Evolutionary conservation across 2,888 invertebrate genomes (phyloP), one percentile per base, ranked within the genome.

Genomic region (Odontothrips loti): DNA sequence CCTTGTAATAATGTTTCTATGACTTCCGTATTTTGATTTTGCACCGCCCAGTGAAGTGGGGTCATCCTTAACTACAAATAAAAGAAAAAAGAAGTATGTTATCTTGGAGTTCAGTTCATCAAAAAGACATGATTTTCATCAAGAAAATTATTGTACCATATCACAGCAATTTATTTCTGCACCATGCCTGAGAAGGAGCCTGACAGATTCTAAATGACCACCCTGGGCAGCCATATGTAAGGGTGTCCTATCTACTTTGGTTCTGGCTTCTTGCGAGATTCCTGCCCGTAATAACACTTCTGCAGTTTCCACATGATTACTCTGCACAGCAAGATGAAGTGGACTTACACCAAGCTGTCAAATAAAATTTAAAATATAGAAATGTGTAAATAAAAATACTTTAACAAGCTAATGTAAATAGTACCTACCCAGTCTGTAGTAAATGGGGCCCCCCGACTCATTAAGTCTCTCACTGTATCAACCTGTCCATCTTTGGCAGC

Each of bases 1-100:
- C 91, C 89, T 82, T 91, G 90, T 80, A 97, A 87, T 83, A 98
- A 89, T 83, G 91, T 86, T 81, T 91, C 90, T 79, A 93, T 94
- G 79, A 93, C 90, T 82, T 90, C 89, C 43, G 90, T 87, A 88
- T 96, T 94, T 0, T 93, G 93, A 85, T 94, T 92, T 88, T 95
- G 95, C 78, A 94, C 94, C 10, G 97, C 96, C 97, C 97, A 97
- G 89, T 98, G 97, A 82, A 98, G 89, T 68, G 97, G 96, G 78
- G 97, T 97, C 97, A 95, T 95, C 85, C 91, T 91, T 27, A 95
- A 88, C 95, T 95, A 85, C 79, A 88, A 85, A 82, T 80, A 82
- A 79, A 82, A 79, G 80, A 48, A 82, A 80, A 47, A 47, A 34
- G 63, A 9, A 29, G 27, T 63, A 75, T 48, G 48, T 29, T 58